These are phyloP conservation scores for Notolepis coatsorum DNA, from an alignment of 2,797 vertebrate species.

Conservation along the genomic window DNA sequence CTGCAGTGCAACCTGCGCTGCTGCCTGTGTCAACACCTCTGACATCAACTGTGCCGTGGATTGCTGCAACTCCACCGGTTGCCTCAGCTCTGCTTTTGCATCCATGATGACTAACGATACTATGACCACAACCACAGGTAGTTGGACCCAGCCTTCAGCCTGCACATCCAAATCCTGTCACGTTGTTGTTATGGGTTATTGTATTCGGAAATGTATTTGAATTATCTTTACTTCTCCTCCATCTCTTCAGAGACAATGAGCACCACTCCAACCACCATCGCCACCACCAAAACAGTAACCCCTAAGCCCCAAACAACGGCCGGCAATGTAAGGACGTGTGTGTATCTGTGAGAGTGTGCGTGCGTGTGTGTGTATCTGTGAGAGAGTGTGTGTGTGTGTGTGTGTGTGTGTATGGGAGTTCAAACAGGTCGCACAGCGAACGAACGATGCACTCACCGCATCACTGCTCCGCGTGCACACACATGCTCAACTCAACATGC, in stretches of 20 bases:
- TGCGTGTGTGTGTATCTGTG: constrained; percentile 1
- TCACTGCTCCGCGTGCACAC: too few relatives aligned
- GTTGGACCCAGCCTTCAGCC: not conserved
- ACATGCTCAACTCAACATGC: too few relatives aligned
- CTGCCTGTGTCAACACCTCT: constrained; percentile 34
- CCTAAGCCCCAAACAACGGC: constrained; percentile 17
- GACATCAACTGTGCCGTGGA: constrained; percentile 66
- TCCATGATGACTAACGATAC: constrained; percentile 46
- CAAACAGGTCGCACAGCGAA: too few relatives aligned
- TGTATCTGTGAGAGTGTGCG: not conserved
- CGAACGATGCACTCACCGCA: too few relatives aligned
- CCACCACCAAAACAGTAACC: not conserved
- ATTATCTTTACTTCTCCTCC: not conserved
- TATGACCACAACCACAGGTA: constrained; percentile 62
- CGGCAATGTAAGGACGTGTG: constrained; percentile 69
- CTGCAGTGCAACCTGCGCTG: constrained; percentile 72
- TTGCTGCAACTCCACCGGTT: constrained; percentile 77
- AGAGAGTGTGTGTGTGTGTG: not conserved
- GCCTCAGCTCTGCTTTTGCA: constrained; percentile 70
- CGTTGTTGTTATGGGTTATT: not conserved
- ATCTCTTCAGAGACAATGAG: not conserved
- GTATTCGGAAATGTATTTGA: not conserved
- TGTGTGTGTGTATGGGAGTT: not conserved
- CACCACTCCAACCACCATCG: not conserved
- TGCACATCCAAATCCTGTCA: not conserved